phyloP scores from a whole-genome alignment of 2,797 vertebrate genomes.

The Borostomias antarcticus region DNA sequence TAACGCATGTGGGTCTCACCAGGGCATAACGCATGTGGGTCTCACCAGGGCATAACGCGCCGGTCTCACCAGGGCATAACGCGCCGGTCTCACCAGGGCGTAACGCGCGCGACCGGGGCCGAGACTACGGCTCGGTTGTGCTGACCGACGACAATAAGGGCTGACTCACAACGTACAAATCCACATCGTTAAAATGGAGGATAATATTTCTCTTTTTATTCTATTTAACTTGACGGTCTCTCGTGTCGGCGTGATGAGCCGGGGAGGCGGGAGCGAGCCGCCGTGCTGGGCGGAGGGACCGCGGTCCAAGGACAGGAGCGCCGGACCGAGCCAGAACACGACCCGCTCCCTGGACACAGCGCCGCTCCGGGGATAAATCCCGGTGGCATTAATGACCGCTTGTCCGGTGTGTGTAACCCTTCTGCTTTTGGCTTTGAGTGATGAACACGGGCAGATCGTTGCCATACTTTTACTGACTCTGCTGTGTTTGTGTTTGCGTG shows the following conservation, averaged over 20 bases:
- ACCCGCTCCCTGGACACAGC: constrained; percentile 1
- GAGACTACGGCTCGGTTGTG: no score
- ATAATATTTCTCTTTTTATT: not conserved
- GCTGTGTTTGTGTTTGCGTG: not conserved
- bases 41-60: no score
- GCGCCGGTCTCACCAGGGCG: no score
- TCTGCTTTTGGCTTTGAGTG: not conserved
- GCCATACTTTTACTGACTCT: not conserved
- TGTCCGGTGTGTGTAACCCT: constrained; percentile 9
- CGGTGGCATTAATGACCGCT: constrained; percentile 25
- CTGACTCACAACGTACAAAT: not conserved
- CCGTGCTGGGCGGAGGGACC: no score
- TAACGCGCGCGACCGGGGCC: no score
- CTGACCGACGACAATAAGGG: not conserved
- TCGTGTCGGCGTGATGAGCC: not conserved
- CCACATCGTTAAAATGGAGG: constrained; percentile 1
- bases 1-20: no score
- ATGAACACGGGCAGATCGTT: not conserved
- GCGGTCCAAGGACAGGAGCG: no score
- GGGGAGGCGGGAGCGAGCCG: not conserved
- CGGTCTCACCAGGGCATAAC: no score
- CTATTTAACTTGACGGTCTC: constrained; percentile 1
- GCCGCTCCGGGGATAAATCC: constrained; percentile 1
- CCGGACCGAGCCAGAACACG: not conserved
- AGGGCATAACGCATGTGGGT: no score